Evolutionary conservation across 2,797 vertebrate species (phyloP).

Genomic region (Enteromius thamalakanensis): DNA sequence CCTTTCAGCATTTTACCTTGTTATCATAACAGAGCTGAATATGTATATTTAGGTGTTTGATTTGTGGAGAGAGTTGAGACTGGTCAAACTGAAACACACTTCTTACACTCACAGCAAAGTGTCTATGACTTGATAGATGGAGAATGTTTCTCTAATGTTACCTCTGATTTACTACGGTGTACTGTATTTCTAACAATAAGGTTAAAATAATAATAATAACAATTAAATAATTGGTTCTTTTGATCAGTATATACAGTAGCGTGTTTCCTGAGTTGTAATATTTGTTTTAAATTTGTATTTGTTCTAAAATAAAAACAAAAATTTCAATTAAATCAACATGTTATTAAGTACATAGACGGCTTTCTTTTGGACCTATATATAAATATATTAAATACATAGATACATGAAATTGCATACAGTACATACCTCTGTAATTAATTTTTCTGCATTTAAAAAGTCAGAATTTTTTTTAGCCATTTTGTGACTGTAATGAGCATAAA

Average conservation of each 20-base stretch:
- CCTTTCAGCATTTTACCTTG: slow-evolving; percentile 1
- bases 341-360: background rate
- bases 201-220: background rate
- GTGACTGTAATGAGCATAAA: background rate
- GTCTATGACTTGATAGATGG: background rate
- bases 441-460: background rate
- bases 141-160: background rate
- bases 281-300: background rate
- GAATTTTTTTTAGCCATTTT: background rate
- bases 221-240: background rate
- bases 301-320: too few relatives aligned
- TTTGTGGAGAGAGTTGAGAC: background rate
- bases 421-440: background rate
- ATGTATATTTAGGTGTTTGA: slow-evolving; percentile 1
- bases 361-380: background rate
- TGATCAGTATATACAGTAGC: background rate
- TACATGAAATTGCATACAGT: too few relatives aligned
- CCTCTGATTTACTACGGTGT: background rate
- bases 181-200: background rate
- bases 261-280: too few relatives aligned
- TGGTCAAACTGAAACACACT: background rate
- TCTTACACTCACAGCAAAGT: background rate
- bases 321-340: background rate
- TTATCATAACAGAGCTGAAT: background rate
- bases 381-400: background rate